Conservation (phyloP, 2,888 invertebrate species). For the Augiades crinisus region DNA sequence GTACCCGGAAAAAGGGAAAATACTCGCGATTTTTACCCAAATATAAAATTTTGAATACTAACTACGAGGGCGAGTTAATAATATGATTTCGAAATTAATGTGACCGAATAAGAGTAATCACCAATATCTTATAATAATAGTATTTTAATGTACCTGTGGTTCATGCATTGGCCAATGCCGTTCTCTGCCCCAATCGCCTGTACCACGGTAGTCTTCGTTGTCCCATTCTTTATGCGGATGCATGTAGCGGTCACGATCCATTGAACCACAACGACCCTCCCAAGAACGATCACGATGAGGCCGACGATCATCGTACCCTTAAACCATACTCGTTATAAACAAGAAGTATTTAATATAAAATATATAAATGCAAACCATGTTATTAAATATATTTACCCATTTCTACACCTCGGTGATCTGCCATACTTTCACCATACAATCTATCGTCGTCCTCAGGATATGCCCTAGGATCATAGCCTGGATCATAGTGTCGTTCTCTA, state of each 20-base stretch:
- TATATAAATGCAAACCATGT: neutral
- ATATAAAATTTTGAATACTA: too few species aligned
- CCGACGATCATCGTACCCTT: slow-evolving; percentile 74
- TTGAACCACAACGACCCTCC: slow-evolving; percentile 75
- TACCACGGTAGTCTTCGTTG: slow-evolving; percentile 77
- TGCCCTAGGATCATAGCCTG: slow-evolving; percentile 69
- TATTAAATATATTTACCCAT: slow-evolving; percentile 48
- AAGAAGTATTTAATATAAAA: neutral
- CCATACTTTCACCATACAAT: slow-evolving; percentile 71
- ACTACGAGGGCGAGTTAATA: too few species aligned
- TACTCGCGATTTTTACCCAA: too few species aligned
- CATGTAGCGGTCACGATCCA: slow-evolving; percentile 73
- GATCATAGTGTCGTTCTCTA: slow-evolving; percentile 73
- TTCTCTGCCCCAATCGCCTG: slow-evolving; percentile 75
- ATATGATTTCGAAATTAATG: too few species aligned
- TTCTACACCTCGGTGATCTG: slow-evolving; percentile 68
- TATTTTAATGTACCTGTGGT: slow-evolving; percentile 52
- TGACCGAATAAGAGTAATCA: too few species aligned
- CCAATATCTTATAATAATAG: too few species aligned
- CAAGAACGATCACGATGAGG: slow-evolving; percentile 79
- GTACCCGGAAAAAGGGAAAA: too few species aligned
- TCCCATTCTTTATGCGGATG: slow-evolving; percentile 78
- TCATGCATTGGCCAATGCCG: slow-evolving; percentile 75
- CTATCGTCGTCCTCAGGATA: slow-evolving; percentile 80
- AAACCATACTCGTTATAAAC: slow-evolving; percentile 25